A percentile compares a stretch with the other conserved stretches of the same genome.
Evolutionary conservation across 1,140 invertebrate species (phyloP).

Genomic region (Drosophila teissieri): DNA sequence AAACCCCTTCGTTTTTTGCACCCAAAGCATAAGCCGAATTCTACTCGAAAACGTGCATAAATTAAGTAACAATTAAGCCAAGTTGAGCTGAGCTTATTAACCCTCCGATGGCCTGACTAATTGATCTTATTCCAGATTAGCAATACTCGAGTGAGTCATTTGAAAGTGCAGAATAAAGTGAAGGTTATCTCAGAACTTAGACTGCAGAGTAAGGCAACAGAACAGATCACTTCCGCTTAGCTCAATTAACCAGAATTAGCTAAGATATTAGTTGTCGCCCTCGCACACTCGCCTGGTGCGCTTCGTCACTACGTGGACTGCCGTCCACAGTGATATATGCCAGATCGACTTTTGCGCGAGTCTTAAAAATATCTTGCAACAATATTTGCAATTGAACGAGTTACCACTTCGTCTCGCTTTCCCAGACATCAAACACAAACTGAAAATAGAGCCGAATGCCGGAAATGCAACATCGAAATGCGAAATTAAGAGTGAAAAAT

Average conservation of each 20-base stretch:
- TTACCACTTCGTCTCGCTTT: conserved; percentile 11
- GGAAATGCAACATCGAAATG: conserved; percentile 40
- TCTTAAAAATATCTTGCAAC: conserved; percentile 34
- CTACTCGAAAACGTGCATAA: conserved; percentile 29
- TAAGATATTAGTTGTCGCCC: too few species aligned
- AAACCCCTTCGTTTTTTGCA: background rate
- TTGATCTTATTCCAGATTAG: conserved; percentile 21
- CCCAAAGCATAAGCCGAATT: conserved; percentile 4
- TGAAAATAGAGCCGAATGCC: conserved; percentile 42
- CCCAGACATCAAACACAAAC: conserved; percentile 37
- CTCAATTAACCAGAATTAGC: too few species aligned
- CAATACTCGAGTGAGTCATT: background rate
- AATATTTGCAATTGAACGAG: conserved; percentile 26
- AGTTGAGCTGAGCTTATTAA: conserved; percentile 30
- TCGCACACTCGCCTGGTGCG: too few species aligned
- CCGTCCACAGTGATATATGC: background rate
- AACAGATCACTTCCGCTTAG: too few species aligned
- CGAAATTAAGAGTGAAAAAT: conserved; percentile 2
- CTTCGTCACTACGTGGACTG: too few species aligned
- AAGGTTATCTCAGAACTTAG: background rate
- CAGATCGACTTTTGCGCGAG: background rate
- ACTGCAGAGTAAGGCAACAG: too few species aligned
- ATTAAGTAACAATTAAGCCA: conserved; percentile 30
- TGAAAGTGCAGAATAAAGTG: background rate
- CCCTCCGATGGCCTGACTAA: conserved; percentile 26